Conservation (phyloP, 2,113 vertebrate genomes). For the Rissa tridactyla region DNA sequence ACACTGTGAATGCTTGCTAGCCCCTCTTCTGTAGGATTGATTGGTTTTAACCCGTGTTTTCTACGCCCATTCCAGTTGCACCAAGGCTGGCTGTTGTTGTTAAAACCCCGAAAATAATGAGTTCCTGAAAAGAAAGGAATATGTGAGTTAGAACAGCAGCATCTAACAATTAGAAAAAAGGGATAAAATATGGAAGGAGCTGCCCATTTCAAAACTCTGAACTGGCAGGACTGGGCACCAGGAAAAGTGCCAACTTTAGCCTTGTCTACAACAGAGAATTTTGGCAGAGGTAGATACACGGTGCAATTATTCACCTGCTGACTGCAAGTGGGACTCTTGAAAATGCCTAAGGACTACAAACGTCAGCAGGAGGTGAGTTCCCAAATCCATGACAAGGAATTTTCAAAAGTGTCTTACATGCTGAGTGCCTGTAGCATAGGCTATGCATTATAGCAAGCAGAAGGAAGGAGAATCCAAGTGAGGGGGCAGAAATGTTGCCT, state of each 20-base stretch:
- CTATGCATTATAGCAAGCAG: background rate
- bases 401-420: background rate
- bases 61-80: slow-evolving; percentile 78
- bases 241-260: background rate
- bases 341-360: background rate
- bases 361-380: background rate
- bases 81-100: slow-evolving; percentile 93
- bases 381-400: background rate
- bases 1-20: slow-evolving; percentile 94
- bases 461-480: background rate
- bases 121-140: slow-evolving; percentile 77
- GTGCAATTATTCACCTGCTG: background rate
- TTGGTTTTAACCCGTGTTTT: slow-evolving; percentile 83
- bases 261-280: background rate
- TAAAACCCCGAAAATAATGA: slow-evolving; percentile 91
- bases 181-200: background rate
- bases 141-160: background rate
- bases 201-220: background rate
- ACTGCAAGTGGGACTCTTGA: background rate
- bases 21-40: slow-evolving; percentile 94
- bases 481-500: background rate
- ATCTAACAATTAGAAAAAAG: background rate
- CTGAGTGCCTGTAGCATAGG: background rate
- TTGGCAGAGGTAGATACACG: background rate
- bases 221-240: background rate